Evolutionary conservation across 2,888 invertebrate species (phyloP), one percentile per base, ranked within the genome.

Genomic region (Mesorhabditis belari): DNA sequence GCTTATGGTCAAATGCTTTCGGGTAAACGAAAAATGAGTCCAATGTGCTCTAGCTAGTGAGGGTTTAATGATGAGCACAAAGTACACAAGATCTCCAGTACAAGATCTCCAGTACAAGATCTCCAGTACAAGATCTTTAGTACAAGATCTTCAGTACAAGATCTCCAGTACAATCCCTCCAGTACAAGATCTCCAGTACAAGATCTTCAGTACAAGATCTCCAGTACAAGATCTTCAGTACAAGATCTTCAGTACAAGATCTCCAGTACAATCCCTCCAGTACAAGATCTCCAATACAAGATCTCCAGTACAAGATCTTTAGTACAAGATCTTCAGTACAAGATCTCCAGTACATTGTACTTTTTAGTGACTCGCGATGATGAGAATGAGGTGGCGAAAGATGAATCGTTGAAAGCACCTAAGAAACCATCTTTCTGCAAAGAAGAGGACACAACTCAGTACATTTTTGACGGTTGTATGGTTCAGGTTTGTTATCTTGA

Each of bases 301-400:
- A n/a, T n/a, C n/a, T n/a, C n/a, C 76, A 72, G 58, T 70, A 78
- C 53, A 73, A 70, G 55, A 77, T 77, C 12, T 77, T 77, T 29
- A 77, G 77, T 64, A 77, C 77, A 67, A 70, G 74, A 64, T 78
- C 77, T 58, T 77, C 76, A 58, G 77, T 76, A 53, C 75, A 73
- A 61, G 72, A 71, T 67, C 68, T 76, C 60, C 71, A 71, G 65
- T 69, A 68, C 24, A 50, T 55, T n/a, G 5, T 35, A 35, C n/a
- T 35, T 35, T n/a, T n/a, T 35, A 17, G 44, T 35, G 44, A 57
- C 35, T 35, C 60, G 49, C 54, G 57, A 21, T n/a, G 29, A 29
- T n/a, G 9, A 49, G 49, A 19, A 50, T 29, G 26, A 26, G 29
- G 51, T 24, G 5, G 19, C 25, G 9, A 27, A 35, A 23, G 9